A percentile compares a stretch with the other conserved stretches of the same genome.
These are phyloP conservation scores for Drosophila nr. perissopoda DNA, from an alignment of 2,888 invertebrate genomes.

Conservation along the genomic window DNA sequence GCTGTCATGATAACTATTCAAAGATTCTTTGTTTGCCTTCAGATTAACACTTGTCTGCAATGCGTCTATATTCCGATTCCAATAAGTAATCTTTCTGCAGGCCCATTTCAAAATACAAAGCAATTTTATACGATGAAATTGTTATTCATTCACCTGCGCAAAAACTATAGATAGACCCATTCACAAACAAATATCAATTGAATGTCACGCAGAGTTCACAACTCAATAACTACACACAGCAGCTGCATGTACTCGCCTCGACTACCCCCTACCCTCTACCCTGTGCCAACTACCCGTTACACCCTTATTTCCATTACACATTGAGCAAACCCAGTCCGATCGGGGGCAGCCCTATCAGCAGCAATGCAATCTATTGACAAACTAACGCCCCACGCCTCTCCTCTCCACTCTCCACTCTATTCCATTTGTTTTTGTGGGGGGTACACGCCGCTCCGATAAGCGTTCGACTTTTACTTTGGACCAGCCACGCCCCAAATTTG, in stretches of 20 bases:
- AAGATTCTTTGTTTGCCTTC: background rate
- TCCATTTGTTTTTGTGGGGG: slow-evolving; percentile 2
- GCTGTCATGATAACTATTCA: background rate
- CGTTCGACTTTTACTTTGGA: slow-evolving; percentile 29
- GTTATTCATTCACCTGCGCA: slow-evolving; percentile 5
- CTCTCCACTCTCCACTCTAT: no score
- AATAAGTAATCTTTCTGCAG: background rate
- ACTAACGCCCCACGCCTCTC: background rate
- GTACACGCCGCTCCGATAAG: slow-evolving; percentile 38
- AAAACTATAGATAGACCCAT: slow-evolving; percentile 1
- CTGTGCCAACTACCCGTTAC: background rate
- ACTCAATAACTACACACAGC: background rate
- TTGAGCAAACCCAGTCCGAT: background rate
- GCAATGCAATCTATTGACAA: slow-evolving; percentile 17
- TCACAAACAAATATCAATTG: slow-evolving; percentile 5
- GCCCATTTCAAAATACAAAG: background rate
- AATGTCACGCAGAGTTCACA: slow-evolving; percentile 9
- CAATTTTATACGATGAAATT: background rate
- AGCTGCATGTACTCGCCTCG: background rate
- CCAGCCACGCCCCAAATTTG: slow-evolving; percentile 22
- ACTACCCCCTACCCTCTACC: background rate
- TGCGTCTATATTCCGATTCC: background rate
- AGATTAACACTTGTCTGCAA: background rate
- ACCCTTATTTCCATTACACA: background rate
- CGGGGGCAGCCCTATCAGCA: slow-evolving; percentile 21